A percentile compares a stretch with the other conserved stretches of the same genome.
phyloP scores from a whole-genome alignment of 2,797 vertebrate species.

The Xiphorhynchus erythropygius region DNA sequence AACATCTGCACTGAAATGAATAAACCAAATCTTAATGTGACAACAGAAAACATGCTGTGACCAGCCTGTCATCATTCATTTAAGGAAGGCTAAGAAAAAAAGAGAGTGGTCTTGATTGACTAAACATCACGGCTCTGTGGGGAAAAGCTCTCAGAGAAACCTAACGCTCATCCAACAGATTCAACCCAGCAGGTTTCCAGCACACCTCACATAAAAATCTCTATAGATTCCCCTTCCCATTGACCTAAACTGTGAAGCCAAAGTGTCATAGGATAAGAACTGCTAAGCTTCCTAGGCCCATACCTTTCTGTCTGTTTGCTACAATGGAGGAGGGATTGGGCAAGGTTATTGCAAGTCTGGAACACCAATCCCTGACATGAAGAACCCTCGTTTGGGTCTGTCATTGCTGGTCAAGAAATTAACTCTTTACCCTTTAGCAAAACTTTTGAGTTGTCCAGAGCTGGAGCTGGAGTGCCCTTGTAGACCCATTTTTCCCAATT shows the following conservation, averaged over 20 bases:
- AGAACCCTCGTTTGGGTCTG: not conserved
- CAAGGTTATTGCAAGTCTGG: not conserved
- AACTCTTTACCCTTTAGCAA: not conserved
- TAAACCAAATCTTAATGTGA: slow-evolving; percentile 64
- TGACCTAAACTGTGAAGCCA: not conserved
- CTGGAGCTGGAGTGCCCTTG: not conserved
- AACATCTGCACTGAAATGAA: slow-evolving; percentile 49
- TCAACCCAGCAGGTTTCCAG: not conserved
- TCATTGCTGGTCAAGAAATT: not conserved
- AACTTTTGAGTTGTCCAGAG: not conserved
- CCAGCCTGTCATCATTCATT: slow-evolving; percentile 63
- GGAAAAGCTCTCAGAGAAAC: not conserved
- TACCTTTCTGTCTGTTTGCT: not conserved
- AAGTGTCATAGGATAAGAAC: not conserved
- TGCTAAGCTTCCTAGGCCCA: not conserved
- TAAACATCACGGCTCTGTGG: slow-evolving; percentile 23
- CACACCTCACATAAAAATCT: not conserved
- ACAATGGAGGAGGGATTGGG: not conserved
- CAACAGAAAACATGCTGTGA: slow-evolving; percentile 68
- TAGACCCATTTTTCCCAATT: not conserved
- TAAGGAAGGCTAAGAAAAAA: slow-evolving; percentile 12
- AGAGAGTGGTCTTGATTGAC: slow-evolving; percentile 35
- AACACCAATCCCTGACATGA: not conserved
- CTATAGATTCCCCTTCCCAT: not conserved
- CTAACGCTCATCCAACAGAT: not conserved